Conservation (phyloP, 2,113 vertebrate genomes). For the Arenaria interpres region DNA sequence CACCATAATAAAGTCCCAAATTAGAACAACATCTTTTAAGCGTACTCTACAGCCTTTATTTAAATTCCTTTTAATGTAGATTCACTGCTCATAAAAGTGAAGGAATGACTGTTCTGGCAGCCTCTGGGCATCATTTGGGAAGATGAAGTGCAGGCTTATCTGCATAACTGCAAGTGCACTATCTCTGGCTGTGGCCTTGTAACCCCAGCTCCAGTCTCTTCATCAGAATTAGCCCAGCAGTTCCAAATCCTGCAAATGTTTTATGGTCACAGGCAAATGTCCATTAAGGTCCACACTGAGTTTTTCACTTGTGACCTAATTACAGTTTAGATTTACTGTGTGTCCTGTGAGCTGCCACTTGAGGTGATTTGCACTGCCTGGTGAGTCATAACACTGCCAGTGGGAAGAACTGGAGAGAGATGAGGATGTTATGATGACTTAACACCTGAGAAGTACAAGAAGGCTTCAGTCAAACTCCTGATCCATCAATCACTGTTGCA, state of each 20-base stretch:
- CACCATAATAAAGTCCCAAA: conserved; percentile 26
- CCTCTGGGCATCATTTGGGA: conserved; percentile 53
- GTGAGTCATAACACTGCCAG: neutral
- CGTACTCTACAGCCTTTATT: neutral
- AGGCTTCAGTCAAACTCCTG: neutral
- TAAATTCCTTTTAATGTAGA: conserved; percentile 57
- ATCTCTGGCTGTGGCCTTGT: neutral
- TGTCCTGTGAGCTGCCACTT: neutral
- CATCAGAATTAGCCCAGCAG: neutral
- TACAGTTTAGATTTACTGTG: neutral
- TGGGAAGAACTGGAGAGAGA: neutral
- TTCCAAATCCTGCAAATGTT: neutral
- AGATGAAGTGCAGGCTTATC: conserved; percentile 16
- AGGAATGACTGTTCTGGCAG: conserved; percentile 41
- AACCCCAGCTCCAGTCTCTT: neutral
- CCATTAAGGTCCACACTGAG: neutral
- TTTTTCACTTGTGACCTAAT: neutral
- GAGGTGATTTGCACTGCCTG: neutral
- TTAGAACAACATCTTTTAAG: conserved; percentile 41
- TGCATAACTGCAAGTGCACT: conserved; percentile 31
- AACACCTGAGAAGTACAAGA: neutral
- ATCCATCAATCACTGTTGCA: neutral
- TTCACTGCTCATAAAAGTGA: conserved; percentile 52
- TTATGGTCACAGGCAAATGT: neutral
- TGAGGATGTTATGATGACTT: neutral